These are phyloP conservation scores for Linurgus olivaceus DNA, from an alignment of 2,797 vertebrate species.

Conservation along the genomic window DNA sequence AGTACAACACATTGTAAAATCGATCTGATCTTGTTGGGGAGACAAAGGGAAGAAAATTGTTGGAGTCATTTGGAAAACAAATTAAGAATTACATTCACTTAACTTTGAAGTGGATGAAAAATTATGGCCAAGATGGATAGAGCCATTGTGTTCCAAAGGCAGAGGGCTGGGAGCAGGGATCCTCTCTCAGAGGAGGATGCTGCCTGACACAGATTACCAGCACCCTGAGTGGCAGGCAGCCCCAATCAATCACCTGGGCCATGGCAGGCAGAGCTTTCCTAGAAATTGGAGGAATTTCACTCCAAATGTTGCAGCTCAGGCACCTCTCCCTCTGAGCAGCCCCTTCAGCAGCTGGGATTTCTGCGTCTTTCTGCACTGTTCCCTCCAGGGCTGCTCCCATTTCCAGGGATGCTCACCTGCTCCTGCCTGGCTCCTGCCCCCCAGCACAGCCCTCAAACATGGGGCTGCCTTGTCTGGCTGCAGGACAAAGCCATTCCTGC, in stretches of 20 bases:
- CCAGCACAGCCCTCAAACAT: rapidly evolving
- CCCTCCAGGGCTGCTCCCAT: neutral
- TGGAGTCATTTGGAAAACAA: slow-evolving; percentile 49
- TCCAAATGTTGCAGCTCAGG: rapidly evolving
- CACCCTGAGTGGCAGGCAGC: neutral
- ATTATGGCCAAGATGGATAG: neutral
- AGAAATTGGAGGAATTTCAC: neutral
- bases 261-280: neutral
- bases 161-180: neutral
- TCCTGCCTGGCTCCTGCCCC: neutral
- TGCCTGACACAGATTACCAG: neutral
- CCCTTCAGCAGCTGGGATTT: neutral
- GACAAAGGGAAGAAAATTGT: slow-evolving; percentile 48
- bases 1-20: slow-evolving; percentile 56
- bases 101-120: slow-evolving; percentile 32
- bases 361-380: neutral
- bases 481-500: neutral
- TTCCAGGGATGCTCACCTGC: neutral
- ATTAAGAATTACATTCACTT: slow-evolving; percentile 46
- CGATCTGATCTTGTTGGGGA: slow-evolving; percentile 15
- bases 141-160: neutral
- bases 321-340: neutral
- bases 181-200: neutral
- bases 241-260: neutral
- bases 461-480: neutral